phyloP scores from a whole-genome alignment of 2,888 invertebrate genomes.

The Rhagium mordax region DNA sequence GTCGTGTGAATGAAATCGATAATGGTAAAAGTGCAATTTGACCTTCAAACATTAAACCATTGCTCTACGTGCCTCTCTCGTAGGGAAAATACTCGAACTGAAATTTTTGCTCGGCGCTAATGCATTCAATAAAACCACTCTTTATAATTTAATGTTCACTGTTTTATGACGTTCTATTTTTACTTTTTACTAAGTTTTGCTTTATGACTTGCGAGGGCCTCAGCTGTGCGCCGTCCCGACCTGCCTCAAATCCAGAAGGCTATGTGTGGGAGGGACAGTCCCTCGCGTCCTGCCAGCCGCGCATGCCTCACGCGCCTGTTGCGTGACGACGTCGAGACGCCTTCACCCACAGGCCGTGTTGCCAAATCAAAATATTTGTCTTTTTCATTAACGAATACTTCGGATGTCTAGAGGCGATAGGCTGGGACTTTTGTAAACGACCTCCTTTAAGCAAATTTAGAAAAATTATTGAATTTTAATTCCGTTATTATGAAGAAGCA shows the following conservation, averaged over 20 bases:
- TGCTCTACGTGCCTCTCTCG: background rate
- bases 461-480: no score
- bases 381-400: no score
- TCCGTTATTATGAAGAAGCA: no score
- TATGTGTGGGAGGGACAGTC: constrained; percentile 32
- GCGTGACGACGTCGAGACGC: constrained; percentile 67
- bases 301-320: constrained; percentile 62
- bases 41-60: constrained; percentile 11
- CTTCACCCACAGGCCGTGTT: constrained; percentile 50
- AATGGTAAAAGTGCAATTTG: constrained; percentile 30
- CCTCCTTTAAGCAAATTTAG: no score
- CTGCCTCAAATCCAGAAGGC: constrained; percentile 53
- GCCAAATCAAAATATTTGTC: background rate
- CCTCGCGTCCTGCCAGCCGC: constrained; percentile 50
- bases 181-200: constrained; percentile 43
- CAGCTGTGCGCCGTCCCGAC: constrained; percentile 52
- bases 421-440: no score
- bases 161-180: constrained; percentile 47
- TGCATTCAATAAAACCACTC: constrained; percentile 16
- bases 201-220: constrained; percentile 31
- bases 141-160: constrained; percentile 13
- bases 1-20: constrained; percentile 20
- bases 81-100: background rate
- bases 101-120: background rate
- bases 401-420: no score